Conservation (phyloP, 2,113 vertebrate genomes). For the Probosciger aterrimus region DNA sequence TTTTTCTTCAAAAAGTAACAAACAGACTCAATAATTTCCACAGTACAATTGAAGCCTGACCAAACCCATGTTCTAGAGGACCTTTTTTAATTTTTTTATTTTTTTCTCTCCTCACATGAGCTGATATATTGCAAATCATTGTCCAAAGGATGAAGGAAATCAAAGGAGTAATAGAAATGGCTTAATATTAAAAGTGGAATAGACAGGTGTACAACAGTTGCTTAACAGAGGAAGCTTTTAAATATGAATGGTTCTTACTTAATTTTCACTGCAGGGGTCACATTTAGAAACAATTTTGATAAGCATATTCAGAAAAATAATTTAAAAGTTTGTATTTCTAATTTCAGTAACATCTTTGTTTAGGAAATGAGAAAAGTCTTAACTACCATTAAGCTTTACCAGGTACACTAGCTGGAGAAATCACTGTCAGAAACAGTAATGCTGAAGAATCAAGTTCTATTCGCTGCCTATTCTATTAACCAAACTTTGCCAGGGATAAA, state of each 20-base stretch:
- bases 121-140: neutral
- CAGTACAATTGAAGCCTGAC: neutral
- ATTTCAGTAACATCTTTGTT: neutral
- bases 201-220: neutral
- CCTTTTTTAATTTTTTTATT: neutral
- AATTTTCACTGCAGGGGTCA: neutral
- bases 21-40: neutral
- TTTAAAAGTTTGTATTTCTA: neutral
- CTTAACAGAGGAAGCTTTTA: neutral
- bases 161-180: neutral
- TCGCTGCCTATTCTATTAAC: neutral
- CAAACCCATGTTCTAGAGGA: neutral
- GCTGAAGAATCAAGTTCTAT: neutral
- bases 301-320: neutral
- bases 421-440: neutral
- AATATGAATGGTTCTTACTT: neutral
- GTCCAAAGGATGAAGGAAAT: neutral
- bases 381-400: neutral
- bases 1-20: neutral
- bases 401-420: neutral
- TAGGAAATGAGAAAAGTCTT: neutral
- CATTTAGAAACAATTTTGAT: slow-evolving; percentile 10
- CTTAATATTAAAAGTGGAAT: neutral
- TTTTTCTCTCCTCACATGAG: neutral
- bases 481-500: neutral